A percentile compares a stretch with the other conserved stretches of the same genome.
Evolutionary conservation across 1,140 invertebrate species (phyloP).

Genomic region (Drosophila ercepeae): DNA sequence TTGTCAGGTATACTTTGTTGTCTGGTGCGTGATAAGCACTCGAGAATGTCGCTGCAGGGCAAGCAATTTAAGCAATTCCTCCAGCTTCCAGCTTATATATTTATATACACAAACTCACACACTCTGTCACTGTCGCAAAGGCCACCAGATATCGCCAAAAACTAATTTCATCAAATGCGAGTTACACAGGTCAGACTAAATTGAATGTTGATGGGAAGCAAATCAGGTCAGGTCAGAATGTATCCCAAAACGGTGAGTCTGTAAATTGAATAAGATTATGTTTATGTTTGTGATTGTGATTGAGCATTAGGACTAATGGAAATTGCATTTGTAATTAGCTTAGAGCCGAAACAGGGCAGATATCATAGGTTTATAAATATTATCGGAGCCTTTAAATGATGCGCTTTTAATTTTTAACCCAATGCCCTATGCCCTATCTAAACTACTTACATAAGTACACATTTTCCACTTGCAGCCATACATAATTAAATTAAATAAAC

Average conservation of each 20-base stretch:
- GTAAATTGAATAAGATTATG: constrained; percentile 9
- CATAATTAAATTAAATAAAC: constrained; percentile 54
- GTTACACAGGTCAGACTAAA: constrained; percentile 41
- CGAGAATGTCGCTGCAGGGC: constrained; percentile 26
- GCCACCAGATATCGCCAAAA: constrained; percentile 45
- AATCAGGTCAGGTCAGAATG: constrained; percentile 17
- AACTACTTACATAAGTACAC: background rate
- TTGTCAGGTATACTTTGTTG: constrained; percentile 30
- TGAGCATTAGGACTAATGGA: background rate
- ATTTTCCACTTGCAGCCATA: constrained; percentile 25
- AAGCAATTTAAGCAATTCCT: constrained; percentile 34
- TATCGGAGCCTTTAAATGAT: too few species aligned
- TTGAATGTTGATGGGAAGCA: constrained; percentile 46
- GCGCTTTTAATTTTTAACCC: too few species aligned
- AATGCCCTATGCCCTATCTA: background rate
- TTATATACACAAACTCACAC: background rate
- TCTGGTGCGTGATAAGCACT: constrained; percentile 42
- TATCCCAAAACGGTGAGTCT: background rate
- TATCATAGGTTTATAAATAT: background rate
- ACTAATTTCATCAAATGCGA: constrained; percentile 66
- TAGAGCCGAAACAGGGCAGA: background rate
- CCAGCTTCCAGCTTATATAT: constrained; percentile 6
- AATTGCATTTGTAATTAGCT: constrained; percentile 7
- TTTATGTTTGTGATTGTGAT: constrained; percentile 4
- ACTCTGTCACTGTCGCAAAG: constrained; percentile 22